These are phyloP conservation scores for Eurystomus glaucurus DNA, from an alignment of 2,797 vertebrate species.

Conservation along the genomic window DNA sequence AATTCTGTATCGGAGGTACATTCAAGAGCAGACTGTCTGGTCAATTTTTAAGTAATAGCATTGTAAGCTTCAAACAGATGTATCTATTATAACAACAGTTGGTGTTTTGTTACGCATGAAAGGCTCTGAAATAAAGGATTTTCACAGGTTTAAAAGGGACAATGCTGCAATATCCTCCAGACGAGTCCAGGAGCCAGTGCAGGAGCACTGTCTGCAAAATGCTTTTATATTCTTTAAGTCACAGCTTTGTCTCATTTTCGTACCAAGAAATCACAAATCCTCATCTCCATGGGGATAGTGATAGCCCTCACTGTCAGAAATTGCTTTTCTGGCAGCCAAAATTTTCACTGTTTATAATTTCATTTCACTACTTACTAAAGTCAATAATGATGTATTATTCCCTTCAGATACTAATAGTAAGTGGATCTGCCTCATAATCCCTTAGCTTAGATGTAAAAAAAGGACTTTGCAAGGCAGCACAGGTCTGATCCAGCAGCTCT, in stretches of 20 bases:
- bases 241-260: not conserved
- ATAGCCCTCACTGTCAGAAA: constrained; percentile 19
- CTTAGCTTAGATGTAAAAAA: not conserved
- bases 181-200: not conserved
- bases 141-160: not conserved
- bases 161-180: not conserved
- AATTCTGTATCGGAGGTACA: not conserved
- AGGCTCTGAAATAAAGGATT: constrained; percentile 36
- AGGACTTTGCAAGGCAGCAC: not conserved
- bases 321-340: constrained; percentile 12
- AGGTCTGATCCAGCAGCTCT: not conserved
- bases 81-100: not conserved
- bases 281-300: constrained; percentile 10
- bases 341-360: constrained; percentile 45
- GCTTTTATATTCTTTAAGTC: not conserved
- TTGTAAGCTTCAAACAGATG: not conserved
- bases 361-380: constrained; percentile 42
- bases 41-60: not conserved
- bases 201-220: not conserved
- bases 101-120: not conserved
- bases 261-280: constrained; percentile 43
- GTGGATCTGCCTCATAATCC: not conserved
- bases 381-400: constrained; percentile 33
- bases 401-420: not conserved
- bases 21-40: not conserved